Conservation (phyloP, 2,797 vertebrate species). For the Carcharodon carcharias region DNA sequence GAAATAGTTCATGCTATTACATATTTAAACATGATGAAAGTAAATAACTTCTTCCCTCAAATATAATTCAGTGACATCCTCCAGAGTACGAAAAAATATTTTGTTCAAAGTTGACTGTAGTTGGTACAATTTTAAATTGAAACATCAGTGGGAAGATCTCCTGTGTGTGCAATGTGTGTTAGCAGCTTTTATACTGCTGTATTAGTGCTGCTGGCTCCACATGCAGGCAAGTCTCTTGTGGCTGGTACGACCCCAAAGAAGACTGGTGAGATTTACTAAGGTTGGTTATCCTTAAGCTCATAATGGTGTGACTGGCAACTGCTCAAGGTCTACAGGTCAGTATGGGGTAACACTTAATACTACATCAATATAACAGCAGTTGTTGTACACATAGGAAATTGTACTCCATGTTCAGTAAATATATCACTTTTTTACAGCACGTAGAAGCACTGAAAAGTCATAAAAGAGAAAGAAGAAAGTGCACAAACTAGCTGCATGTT, state of each 20-base stretch:
- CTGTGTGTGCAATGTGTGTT: not conserved
- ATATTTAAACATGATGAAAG: not conserved
- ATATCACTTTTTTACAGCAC: not conserved
- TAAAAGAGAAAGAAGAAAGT: not conserved
- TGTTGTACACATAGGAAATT: not conserved
- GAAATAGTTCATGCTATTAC: not conserved
- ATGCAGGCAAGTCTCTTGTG: not conserved
- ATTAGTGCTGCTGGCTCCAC: not conserved
- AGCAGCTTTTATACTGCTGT: not conserved
- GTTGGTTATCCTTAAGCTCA: not conserved
- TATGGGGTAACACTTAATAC: not conserved
- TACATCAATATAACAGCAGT: not conserved
- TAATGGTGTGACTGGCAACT: not conserved
- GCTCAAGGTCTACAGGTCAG: not conserved
- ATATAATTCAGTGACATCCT: not conserved
- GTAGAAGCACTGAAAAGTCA: not conserved
- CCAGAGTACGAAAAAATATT: slow-evolving; percentile 13
- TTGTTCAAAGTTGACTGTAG: not conserved
- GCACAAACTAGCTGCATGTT: not conserved
- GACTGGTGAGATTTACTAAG: not conserved
- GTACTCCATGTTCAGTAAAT: not conserved
- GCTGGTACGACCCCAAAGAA: not conserved
- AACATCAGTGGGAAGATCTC: not conserved
- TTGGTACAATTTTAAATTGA: slow-evolving; percentile 4
- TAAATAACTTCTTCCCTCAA: not conserved